Evolutionary conservation across 2,888 invertebrate genomes (phyloP).

Genomic region (Eristalis arbustorum): DNA sequence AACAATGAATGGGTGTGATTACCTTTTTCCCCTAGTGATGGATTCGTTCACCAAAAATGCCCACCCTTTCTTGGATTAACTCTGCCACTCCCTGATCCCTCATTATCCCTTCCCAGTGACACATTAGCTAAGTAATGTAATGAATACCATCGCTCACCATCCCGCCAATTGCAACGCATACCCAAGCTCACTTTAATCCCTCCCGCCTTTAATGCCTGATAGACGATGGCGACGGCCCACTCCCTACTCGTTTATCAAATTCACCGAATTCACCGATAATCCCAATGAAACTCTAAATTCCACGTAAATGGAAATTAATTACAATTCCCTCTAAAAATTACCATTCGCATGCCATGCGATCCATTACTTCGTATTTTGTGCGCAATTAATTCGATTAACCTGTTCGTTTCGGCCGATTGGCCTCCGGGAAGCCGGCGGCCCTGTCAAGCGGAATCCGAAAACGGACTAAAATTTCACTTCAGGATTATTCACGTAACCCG

Average conservation of each 20-base stretch:
- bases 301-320: constrained; percentile 26
- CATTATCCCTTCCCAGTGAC: background rate
- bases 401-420: background rate
- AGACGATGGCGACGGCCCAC: background rate
- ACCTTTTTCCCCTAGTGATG: no score
- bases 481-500: constrained; percentile 8
- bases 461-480: constrained; percentile 6
- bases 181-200: background rate
- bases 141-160: background rate
- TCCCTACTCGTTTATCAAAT: background rate
- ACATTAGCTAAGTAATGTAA: background rate
- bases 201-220: background rate
- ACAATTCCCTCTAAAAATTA: background rate
- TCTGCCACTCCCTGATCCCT: background rate
- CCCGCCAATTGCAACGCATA: background rate
- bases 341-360: constrained; percentile 15
- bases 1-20: no score
- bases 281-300: constrained; percentile 20
- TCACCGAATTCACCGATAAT: background rate
- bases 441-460: background rate
- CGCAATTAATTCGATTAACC: constrained; percentile 22
- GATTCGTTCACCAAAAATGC: background rate
- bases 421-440: background rate
- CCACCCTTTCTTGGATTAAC: background rate
- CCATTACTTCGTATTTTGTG: background rate